Base-by-base conservation (phyloP, 2,797 vertebrate species). In the Euthynnus affinis region DNA sequence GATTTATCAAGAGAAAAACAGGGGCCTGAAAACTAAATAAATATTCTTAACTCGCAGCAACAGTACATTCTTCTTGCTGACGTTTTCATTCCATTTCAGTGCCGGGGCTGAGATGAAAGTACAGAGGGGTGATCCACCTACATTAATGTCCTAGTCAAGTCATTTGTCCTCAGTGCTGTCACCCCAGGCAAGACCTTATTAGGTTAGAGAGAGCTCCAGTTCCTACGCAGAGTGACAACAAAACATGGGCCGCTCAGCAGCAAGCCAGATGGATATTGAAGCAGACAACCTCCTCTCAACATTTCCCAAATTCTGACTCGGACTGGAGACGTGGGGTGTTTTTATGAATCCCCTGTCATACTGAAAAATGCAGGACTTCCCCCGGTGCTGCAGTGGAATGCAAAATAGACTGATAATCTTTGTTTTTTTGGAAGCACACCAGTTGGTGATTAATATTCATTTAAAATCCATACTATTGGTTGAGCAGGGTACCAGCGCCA, bases 111-210 rank as follows among this genome's bases (percentile, higher is more conserved):
- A 86, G 82, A 93, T 84, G 76, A 88, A 87, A 88, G 86, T 81
- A 88, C 76, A 84, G 73, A 76, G 75, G 73, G 82, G 83, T 85
- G 64, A 90, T 90, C 91, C 89, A 89, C 88, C 89, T 79, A 88
- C 89, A 91, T 89, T 89, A 84, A 89, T 64, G 90, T 86, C 81
- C 83, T 64, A 85, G 88, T 83, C 88, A 87, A 91, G 85, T 92
- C 85, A 91, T 94, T 88, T 91, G 87, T 91, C 88, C 84, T 87
- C 84, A 14, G 55, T 52, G 23, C 86, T 77, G 88, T 91, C 89
- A 69, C 88, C 88, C 76, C 72, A 51, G 88, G 88, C 82, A 81
- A 87, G 83, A 82, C 89, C 92, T 89, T 91, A 93, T 93, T 91
- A 92, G 91, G 92, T 90, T 89, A 83, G 81, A 88, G 75, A 86